Percentiles rank a stretch among this genome's conserved stretches.
Conservation (phyloP, 2,797 vertebrate species). For the Sebastes vulpes region DNA sequence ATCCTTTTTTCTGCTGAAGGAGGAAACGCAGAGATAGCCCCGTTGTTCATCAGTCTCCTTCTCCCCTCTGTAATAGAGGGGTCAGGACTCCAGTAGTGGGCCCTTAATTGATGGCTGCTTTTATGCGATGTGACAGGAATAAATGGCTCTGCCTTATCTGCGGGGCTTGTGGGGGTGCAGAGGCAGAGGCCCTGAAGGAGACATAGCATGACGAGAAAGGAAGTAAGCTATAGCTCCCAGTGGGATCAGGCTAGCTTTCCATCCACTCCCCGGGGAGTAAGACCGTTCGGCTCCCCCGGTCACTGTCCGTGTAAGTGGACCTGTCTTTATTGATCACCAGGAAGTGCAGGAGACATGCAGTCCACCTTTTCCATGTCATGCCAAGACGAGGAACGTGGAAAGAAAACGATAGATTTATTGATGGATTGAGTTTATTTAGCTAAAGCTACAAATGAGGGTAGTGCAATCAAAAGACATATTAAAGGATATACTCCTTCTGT, state of each 20-base stretch:
- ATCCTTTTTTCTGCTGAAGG: slow-evolving; percentile 47
- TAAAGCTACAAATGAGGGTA: neutral
- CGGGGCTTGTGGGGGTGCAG: slow-evolving; percentile 14
- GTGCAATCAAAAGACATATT: neutral
- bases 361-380: neutral
- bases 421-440: slow-evolving; percentile 2
- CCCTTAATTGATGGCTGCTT: slow-evolving; percentile 81
- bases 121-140: slow-evolving; percentile 81
- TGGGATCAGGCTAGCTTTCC: slow-evolving; percentile 49
- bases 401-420: slow-evolving; percentile 10
- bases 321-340: slow-evolving; percentile 66
- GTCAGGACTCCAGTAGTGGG: slow-evolving; percentile 72
- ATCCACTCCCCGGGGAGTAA: slow-evolving; percentile 36
- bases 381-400: slow-evolving; percentile 1
- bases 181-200: slow-evolving; percentile 54
- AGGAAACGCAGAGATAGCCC: slow-evolving; percentile 63
- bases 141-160: slow-evolving; percentile 78
- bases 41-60: slow-evolving; percentile 68
- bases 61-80: slow-evolving; percentile 74
- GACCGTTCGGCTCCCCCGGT: slow-evolving; percentile 45
- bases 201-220: slow-evolving; percentile 57
- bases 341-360: slow-evolving; percentile 43
- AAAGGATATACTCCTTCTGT: neutral
- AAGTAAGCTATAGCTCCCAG: slow-evolving; percentile 71
- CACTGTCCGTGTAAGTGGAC: slow-evolving; percentile 59